Base-by-base conservation (phyloP, 2,888 invertebrate genomes). In the Pheosia gnoma region DNA sequence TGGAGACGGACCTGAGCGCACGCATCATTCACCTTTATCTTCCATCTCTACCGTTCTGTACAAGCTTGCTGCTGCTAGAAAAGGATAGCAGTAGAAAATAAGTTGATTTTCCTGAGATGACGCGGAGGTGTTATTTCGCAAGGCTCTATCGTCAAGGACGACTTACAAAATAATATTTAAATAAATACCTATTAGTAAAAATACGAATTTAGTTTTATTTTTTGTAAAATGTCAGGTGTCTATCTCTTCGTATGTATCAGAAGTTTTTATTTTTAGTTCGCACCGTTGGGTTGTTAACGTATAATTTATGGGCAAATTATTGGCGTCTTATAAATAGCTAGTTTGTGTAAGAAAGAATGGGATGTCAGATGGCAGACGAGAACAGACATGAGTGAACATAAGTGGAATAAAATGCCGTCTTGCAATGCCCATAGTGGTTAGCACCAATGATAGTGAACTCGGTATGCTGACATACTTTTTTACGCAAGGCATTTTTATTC, bases 111-210 rank as follows among this genome's bases (percentile, higher is more conserved):
- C 73, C 74, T 66, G 70, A 80, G 75, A 76, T 83, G 75, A 75
- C 73, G 82, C 79, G 80, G 79, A 80, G 84, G 84, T 80, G 85
- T 80, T 74, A 82, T 91, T 88, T 90, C 88, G 83, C 85, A 90
- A 90, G 84, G 70, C 77, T 80, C 68, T 74, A 71, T 63, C 80
- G 77, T 81, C 90, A 92, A 92, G 92, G 91, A 86, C 91, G 85
- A 78, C 82, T 86, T 84, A 82, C 85, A 84, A 89, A 89, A 85
- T 81, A 80, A 77, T 75, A 83, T 71, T 72, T 73, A 59, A 77
- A 82, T 81, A 79, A 77, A 75, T 68, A 57, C 65, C 65, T 69
- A 66, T 54, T 54, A 38, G 36, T 49, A 49, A 13, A 49, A 49
- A 11, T 49, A n/a, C 25, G 8, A 51, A 25, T 79, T 75, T 47